Percentiles rank a stretch among this genome's conserved stretches.
These are phyloP conservation scores for Arbacia lixula DNA, from an alignment of 53 echinoderm and acorn worm species.

Conservation along the genomic window DNA sequence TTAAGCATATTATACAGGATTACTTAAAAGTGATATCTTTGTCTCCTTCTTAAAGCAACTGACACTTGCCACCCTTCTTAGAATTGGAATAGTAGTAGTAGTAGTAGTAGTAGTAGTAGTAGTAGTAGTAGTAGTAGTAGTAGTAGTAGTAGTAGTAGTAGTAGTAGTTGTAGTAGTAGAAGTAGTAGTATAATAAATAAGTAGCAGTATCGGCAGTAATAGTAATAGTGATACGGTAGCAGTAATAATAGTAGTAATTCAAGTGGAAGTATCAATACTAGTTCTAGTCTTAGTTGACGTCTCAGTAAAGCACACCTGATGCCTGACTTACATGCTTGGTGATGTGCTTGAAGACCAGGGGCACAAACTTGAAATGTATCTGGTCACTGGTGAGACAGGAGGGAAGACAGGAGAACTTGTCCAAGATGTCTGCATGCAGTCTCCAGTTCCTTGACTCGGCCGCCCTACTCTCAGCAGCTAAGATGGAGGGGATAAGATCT, in stretches of 20 bases:
- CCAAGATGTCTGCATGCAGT: constrained; percentile 82
- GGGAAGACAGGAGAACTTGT: constrained; percentile 81
- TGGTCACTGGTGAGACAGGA: constrained; percentile 93
- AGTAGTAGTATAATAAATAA: too few species aligned
- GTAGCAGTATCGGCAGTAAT: neutral
- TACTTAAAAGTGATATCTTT: too few species aligned
- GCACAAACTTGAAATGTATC: constrained; percentile 93
- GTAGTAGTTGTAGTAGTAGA: too few species aligned
- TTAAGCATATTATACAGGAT: too few species aligned
- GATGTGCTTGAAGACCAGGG: constrained; percentile 84
- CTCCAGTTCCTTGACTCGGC: constrained; percentile 88
- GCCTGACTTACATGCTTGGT: constrained; percentile 89
- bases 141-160: too few species aligned
- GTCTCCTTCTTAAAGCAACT: too few species aligned
- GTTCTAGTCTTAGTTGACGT: too few species aligned
- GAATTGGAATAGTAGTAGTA: too few species aligned
- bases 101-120: too few species aligned
- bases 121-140: too few species aligned
- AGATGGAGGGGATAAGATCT: constrained; percentile 88
- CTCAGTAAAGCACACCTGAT: too few species aligned
- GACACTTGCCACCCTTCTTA: too few species aligned
- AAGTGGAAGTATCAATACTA: neutral
- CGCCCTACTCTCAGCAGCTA: constrained; percentile 79
- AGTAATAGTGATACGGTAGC: neutral
- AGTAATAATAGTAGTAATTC: neutral